Evolutionary conservation across 2,113 vertebrate genomes (phyloP).

Genomic region (Calonectris borealis): DNA sequence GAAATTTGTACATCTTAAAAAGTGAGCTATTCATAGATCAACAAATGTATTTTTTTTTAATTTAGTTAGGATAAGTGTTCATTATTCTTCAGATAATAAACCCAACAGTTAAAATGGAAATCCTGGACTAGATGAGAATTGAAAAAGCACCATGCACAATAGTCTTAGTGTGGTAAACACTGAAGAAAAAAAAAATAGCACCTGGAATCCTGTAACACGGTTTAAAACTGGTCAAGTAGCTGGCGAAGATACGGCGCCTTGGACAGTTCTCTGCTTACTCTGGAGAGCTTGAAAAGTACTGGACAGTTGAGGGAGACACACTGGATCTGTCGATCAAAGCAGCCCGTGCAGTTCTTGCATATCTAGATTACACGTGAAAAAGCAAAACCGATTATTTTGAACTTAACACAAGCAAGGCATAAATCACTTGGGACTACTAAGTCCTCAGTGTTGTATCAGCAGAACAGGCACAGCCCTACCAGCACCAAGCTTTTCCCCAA

Average conservation of each 20-base stretch:
- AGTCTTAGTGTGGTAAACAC: slow-evolving; percentile 79
- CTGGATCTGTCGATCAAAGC: slow-evolving; percentile 85
- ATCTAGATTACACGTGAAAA: slow-evolving; percentile 71
- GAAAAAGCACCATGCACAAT: slow-evolving; percentile 83
- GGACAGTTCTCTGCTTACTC: slow-evolving; percentile 87
- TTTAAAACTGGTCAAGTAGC: slow-evolving; percentile 95
- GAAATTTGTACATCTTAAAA: slow-evolving; percentile 78
- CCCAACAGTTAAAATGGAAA: slow-evolving; percentile 65
- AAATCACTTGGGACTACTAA: neutral
- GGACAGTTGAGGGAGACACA: slow-evolving; percentile 95
- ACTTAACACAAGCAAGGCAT: neutral
- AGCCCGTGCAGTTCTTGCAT: slow-evolving; percentile 91
- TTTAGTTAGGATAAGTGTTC: slow-evolving; percentile 58
- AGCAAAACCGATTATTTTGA: neutral
- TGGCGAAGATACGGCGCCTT: slow-evolving; percentile 94
- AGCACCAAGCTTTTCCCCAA: neutral
- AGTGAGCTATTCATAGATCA: slow-evolving; percentile 71
- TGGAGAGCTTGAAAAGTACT: slow-evolving; percentile 90
- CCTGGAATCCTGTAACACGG: slow-evolving; percentile 70
- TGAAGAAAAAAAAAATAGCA: slow-evolving; percentile 74
- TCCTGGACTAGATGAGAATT: slow-evolving; percentile 72
- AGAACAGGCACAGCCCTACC: neutral
- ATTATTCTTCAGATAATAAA: slow-evolving; percentile 61
- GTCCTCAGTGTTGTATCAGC: rapidly evolving
- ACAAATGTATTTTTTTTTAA: slow-evolving; percentile 44